Base-by-base conservation (phyloP, 2,113 vertebrate species). In the Mellivora capensis region DNA sequence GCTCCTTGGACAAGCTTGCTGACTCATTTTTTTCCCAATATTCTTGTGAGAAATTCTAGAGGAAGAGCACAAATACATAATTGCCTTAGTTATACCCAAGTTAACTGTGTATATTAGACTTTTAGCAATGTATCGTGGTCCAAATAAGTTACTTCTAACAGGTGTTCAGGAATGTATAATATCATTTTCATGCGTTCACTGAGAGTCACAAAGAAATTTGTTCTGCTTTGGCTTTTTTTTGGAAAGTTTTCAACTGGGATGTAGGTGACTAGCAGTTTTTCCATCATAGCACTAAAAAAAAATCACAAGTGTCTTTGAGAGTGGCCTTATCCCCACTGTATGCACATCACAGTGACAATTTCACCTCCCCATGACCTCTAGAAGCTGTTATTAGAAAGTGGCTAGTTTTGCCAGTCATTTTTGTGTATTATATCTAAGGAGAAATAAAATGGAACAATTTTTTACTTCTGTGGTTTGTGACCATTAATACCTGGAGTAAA, bases 401-500 rank as follows among this genome's bases (percentile, higher is more conserved):
- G 61, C 49, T 95, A 74, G 82, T 96, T 97, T 89, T 20, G 1
- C 72, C 77, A 72, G 64, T 93, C 77, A 86, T 91, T 96, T 96
- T 74, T 79, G 39, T 89, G n/a, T 52, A 15, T 79, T 93, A 59
- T 59, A 86, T 83, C 79, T 79, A 82, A 97, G 47, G 52, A 97
- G 49, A 96, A 87, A 95, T 52, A 96, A 94, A 96, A 80, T 71
- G 61, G 83, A 87, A 62, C 67, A 37, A 82, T 94, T 77, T 96
- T 92, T 97, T 88, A 64, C 90, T 86, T 96, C 88, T 93, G 87
- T 95, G 67, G 54, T 84, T 96, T 98, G 92, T 96, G 29, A 83
- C 69, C 83, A 90, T 96, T 96, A 96, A 92, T 93, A 93, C 59
- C 76, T 90, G 57, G 69, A 92, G 74, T 97, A 97, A 96, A 97